Evolutionary conservation across 92 coral and sea anemone species (phyloP).

Genomic region (Zoanthus solanderi): DNA sequence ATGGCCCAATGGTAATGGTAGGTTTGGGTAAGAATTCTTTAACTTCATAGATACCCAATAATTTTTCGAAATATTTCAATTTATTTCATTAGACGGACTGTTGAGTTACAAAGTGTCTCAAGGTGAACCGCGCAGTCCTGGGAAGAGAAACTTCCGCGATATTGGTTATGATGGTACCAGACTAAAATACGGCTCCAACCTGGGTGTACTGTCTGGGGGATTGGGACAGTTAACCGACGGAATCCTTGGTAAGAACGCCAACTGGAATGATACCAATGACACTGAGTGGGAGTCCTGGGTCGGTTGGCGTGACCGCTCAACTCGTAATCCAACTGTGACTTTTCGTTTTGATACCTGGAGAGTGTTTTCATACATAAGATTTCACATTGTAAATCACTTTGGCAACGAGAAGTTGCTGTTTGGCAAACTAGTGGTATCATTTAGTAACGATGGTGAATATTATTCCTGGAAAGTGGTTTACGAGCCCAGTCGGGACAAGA

Average conservation of each 20-base stretch:
- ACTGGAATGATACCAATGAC: conserved; percentile 89
- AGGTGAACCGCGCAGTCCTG: conserved; percentile 85
- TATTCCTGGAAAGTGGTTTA: conserved; percentile 93
- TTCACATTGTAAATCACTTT: conserved; percentile 84
- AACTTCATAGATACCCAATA: too few relatives aligned
- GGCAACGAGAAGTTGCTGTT: conserved; percentile 88
- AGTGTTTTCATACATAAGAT: conserved; percentile 76
- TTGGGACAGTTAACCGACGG: conserved; percentile 98
- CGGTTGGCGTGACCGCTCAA: conserved; percentile 90
- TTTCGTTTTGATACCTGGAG: conserved; percentile 84
- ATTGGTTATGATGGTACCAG: conserved; percentile 93
- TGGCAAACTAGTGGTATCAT: conserved; percentile 86
- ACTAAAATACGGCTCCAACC: conserved; percentile 75
- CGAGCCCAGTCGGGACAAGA: conserved; percentile 74
- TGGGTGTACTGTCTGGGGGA: conserved; percentile 85
- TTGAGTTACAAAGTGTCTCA: conserved; percentile 87
- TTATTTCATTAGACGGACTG: conserved; percentile 77
- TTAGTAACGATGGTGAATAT: conserved; percentile 92
- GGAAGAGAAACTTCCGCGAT: conserved; percentile 79
- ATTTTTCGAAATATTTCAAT: background rate
- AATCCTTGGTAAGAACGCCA: conserved; percentile 75
- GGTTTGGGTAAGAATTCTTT: too few relatives aligned
- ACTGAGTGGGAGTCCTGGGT: conserved; percentile 88
- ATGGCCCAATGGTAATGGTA: too few relatives aligned
- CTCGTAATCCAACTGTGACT: conserved; percentile 76